phyloP scores from a whole-genome alignment of 2,113 vertebrate species.

The Psettodes erumei region DNA sequence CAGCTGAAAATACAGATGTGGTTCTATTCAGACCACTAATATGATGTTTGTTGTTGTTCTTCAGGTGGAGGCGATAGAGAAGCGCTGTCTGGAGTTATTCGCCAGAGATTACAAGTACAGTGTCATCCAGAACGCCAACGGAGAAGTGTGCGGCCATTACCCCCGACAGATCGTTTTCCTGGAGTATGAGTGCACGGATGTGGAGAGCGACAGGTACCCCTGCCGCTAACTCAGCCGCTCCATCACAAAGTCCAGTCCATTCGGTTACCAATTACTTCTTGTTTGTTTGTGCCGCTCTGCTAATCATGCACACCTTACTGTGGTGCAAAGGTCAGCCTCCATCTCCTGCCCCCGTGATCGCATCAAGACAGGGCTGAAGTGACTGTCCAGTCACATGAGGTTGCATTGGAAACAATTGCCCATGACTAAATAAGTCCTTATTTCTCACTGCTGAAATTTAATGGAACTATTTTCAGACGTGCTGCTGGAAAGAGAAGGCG shows the following conservation, averaged over 20 bases:
- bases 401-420: background rate
- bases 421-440: constrained; percentile 37
- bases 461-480: background rate
- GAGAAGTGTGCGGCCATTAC: constrained; percentile 96
- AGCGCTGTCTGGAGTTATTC: constrained; percentile 93
- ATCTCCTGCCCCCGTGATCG: background rate
- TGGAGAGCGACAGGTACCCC: constrained; percentile 88
- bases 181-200: constrained; percentile 90
- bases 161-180: constrained; percentile 94
- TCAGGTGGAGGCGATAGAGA: constrained; percentile 92
- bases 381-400: constrained; percentile 32
- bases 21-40: background rate
- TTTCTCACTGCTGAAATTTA: constrained; percentile 10
- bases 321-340: constrained; percentile 40
- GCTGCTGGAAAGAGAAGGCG: background rate
- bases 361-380: constrained; percentile 1
- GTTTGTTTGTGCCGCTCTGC: constrained; percentile 47
- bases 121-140: constrained; percentile 91
- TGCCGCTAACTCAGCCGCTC: background rate
- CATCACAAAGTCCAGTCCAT: constrained; percentile 48
- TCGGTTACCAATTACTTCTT: constrained; percentile 49
- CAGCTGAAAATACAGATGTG: background rate
- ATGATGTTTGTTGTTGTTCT: constrained; percentile 5
- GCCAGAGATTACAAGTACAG: constrained; percentile 95
- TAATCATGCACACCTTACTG: constrained; percentile 24